Evolutionary conservation across 2,797 vertebrate species (phyloP), one percentile per base, ranked within the genome.

Genomic region (Acipenser ruthenus): DNA sequence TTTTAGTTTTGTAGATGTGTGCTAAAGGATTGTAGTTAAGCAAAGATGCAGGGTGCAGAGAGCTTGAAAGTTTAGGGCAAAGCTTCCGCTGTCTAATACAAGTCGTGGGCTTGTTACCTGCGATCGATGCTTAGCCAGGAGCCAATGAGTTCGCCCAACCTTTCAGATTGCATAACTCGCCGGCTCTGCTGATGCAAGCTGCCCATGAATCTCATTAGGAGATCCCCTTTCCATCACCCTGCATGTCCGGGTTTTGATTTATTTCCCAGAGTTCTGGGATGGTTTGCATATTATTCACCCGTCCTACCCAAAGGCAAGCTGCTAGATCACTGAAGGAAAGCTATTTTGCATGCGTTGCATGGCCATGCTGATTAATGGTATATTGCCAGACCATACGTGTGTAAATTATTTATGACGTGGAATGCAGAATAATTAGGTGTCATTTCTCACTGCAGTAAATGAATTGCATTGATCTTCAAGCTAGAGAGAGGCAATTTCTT

Each of bases 391-490:
- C 49, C 52, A 49, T 67, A 68, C 12, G 64, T 8, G 50, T 58
- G 15, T 79, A 68, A 73, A 78, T 81, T 81, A 80, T 81, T 82
- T 78, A 80, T 76, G 76, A 81, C 52, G 61, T 78, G 76, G 79
- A 83, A 83, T 77, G 72, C 80, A 77, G 87, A 87, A 84, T 86
- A 83, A 86, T 79, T 83, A 87, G 82, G 83, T 84, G 84, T 86
- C 80, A 79, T 81, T 82, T 80, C 79, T 83, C 70, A 65, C 81
- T 74, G 77, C 65, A 73, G 72, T 76, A 81, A 84, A 87, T 83
- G 81, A 85, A 83, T 82, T 83, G 84, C 77, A 77, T 86, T 64
- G 70, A 82, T 88, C 84, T 68, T 73, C 76, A 81, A 75, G 75
- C 78, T 68, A 75, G 56, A 86, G 76, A 75, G 78, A 79, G 73